phyloP scores from a whole-genome alignment of 2,113 vertebrate genomes.

The Pristiophorus japonicus region DNA sequence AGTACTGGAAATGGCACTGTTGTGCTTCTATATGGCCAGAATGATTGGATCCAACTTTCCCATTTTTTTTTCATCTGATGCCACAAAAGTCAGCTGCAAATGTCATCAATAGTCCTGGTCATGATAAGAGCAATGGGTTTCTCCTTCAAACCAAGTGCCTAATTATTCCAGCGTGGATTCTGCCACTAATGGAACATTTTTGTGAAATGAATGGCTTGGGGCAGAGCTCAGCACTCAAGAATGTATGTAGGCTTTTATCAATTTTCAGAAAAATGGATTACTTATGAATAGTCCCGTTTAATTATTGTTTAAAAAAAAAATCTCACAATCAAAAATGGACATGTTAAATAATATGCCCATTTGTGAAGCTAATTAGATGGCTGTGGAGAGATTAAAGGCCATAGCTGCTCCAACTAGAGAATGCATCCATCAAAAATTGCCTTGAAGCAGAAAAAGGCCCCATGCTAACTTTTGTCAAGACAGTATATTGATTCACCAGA shows the following conservation, averaged over 20 bases:
- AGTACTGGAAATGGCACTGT: not conserved
- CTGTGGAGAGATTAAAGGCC: not conserved
- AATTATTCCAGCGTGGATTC: not conserved
- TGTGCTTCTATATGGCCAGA: not conserved
- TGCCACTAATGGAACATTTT: not conserved
- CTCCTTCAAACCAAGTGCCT: not conserved
- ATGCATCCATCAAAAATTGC: not conserved
- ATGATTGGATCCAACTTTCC: not conserved
- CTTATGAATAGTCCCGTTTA: not conserved
- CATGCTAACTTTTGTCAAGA: not conserved
- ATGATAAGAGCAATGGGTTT: not conserved
- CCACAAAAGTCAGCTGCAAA: not conserved
- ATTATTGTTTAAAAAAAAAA: not conserved
- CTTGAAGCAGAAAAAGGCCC: not conserved
- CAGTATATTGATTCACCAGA: not conserved
- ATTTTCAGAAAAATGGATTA: constrained; percentile 10
- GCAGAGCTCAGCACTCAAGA: not conserved
- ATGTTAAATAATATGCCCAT: not conserved
- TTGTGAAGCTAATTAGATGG: not conserved
- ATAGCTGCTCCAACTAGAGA: not conserved
- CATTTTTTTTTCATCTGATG: not conserved
- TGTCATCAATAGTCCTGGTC: not conserved
- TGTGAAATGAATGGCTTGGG: not conserved
- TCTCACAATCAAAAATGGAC: not conserved
- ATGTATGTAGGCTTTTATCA: not conserved